phyloP scores from a whole-genome alignment of 2,113 vertebrate species.

The Thamnophis sirtalis region DNA sequence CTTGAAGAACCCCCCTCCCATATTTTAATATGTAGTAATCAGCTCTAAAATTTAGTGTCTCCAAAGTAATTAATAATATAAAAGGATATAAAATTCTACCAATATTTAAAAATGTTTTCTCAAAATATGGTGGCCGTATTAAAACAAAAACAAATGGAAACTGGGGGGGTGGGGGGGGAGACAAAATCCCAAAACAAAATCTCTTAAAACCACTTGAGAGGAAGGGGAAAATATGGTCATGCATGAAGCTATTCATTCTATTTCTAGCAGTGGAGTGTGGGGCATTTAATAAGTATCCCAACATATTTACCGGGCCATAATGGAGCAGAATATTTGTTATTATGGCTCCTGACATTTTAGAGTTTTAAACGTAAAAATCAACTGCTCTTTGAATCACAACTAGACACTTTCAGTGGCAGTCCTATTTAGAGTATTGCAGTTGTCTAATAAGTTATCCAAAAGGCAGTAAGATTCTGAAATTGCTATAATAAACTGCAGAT shows the following conservation, averaged over 20 bases:
- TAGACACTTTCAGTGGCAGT: background rate
- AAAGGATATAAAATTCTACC: background rate
- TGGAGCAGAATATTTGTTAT: background rate
- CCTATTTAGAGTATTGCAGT: background rate
- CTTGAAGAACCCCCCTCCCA: background rate
- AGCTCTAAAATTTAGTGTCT: background rate
- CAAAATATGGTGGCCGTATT: background rate
- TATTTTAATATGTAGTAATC: background rate
- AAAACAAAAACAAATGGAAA: background rate
- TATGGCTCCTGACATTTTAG: background rate
- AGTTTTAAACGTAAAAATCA: background rate
- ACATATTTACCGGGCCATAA: background rate
- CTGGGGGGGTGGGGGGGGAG: background rate
- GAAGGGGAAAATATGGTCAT: background rate
- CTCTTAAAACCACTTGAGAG: background rate
- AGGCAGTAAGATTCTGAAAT: background rate
- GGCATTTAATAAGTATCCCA: background rate
- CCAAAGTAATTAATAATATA: background rate
- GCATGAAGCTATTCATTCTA: background rate
- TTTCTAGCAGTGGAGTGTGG: background rate
- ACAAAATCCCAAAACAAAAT: background rate
- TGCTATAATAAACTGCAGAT: background rate
- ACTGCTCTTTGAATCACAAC: background rate
- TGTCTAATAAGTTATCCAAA: background rate
- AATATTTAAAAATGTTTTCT: background rate